phyloP scores from a whole-genome alignment of 2,888 invertebrate species.

The Cactoblastis cactorum region DNA sequence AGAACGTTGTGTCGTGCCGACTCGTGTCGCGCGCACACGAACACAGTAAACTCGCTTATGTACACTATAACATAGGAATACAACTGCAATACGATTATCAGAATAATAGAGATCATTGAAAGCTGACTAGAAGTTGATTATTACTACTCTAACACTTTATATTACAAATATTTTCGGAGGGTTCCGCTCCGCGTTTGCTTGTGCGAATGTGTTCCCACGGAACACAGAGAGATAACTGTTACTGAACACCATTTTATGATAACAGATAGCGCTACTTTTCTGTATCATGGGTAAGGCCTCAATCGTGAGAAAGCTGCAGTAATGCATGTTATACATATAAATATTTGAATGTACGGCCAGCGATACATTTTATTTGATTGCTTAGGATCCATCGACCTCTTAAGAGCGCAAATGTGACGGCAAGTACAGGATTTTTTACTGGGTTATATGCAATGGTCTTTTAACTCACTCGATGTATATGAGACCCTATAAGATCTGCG shows the following conservation, averaged over 20 bases:
- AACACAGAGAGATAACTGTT: background rate
- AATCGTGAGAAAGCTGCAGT: too few species aligned
- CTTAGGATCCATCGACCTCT: too few species aligned
- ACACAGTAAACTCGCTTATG: conserved; percentile 59
- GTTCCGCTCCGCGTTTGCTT: conserved; percentile 29
- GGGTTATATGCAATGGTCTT: too few species aligned
- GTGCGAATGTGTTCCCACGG: conserved; percentile 40
- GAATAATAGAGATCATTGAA: conserved; percentile 73
- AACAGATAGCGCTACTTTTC: background rate
- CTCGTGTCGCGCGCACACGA: conserved; percentile 37
- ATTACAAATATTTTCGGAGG: conserved; percentile 37
- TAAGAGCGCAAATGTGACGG: too few species aligned
- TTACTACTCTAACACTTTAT: conserved; percentile 67
- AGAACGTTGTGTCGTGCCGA: conserved; percentile 34
- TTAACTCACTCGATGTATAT: too few species aligned
- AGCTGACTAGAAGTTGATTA: conserved; percentile 76
- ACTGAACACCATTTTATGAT: background rate
- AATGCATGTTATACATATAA: too few species aligned
- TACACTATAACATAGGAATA: conserved; percentile 56
- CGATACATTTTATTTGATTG: too few species aligned
- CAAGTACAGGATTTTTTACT: too few species aligned
- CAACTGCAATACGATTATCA: conserved; percentile 61
- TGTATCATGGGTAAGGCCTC: too few species aligned
- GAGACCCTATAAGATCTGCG: too few species aligned
- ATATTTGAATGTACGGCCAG: too few species aligned